These are phyloP conservation scores for Petaurus breviceps DNA, from an alignment of 2,113 vertebrate species.

Conservation along the genomic window DNA sequence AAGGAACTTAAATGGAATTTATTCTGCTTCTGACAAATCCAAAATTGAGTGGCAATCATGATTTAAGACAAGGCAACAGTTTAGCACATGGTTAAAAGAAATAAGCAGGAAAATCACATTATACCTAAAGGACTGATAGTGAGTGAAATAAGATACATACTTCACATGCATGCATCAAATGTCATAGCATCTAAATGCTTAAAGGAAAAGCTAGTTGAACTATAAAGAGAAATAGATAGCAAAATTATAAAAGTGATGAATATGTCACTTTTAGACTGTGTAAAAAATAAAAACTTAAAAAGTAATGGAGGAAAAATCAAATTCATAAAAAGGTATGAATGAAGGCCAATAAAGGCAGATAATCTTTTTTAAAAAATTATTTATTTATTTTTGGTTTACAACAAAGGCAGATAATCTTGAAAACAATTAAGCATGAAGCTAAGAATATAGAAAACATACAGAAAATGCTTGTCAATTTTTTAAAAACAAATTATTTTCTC, in stretches of 20 bases:
- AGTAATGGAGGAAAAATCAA: not conserved
- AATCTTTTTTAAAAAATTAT: no score
- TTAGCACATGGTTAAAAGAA: not conserved
- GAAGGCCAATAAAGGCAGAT: not conserved
- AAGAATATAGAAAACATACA: not conserved
- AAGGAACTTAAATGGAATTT: not conserved
- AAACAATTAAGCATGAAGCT: not conserved
- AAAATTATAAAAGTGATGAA: not conserved
- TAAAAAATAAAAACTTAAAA: not conserved
- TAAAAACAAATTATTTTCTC: not conserved
- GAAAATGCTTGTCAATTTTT: not conserved
- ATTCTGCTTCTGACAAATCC: not conserved
- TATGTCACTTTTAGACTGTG: not conserved
- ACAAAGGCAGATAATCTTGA: not conserved
- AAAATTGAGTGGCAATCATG: not conserved
- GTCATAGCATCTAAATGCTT: not conserved
- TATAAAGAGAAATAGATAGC: not conserved
- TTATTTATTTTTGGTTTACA: not conserved
- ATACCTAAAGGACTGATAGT: not conserved
- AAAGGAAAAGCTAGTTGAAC: not conserved
- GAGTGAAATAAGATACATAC: not conserved
- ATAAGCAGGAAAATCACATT: not conserved
- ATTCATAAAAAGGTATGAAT: not conserved
- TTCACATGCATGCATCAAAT: not conserved
- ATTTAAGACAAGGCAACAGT: not conserved